These are phyloP conservation scores for Himalopsyche anomala DNA, from an alignment of 2,888 invertebrate genomes.

Conservation along the genomic window DNA sequence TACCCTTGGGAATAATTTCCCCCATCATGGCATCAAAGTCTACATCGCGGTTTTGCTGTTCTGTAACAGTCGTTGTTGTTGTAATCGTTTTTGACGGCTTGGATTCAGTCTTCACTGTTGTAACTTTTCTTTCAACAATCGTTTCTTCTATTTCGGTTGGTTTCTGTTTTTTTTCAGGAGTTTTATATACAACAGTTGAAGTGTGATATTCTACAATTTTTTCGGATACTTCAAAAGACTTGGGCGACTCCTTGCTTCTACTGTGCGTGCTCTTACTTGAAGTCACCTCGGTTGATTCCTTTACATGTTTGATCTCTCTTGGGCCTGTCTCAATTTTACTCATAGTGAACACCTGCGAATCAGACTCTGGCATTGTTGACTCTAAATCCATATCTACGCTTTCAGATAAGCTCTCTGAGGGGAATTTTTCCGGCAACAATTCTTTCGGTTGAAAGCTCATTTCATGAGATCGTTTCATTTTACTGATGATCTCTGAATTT, in stretches of 20 bases:
- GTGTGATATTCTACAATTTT: constrained; percentile 66
- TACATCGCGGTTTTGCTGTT: constrained; percentile 46
- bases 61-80: constrained; percentile 66
- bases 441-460: constrained; percentile 89
- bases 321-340: constrained; percentile 65
- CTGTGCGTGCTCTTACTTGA: constrained; percentile 48
- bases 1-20: constrained; percentile 73
- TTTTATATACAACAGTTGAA: constrained; percentile 77
- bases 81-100: constrained; percentile 58
- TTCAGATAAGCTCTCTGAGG: constrained; percentile 72
- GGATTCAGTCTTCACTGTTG: constrained; percentile 60
- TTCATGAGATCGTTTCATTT: constrained; percentile 93
- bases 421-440: constrained; percentile 75
- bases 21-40: constrained; percentile 68
- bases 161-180: constrained; percentile 68
- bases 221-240: constrained; percentile 63
- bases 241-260: constrained; percentile 59
- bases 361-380: constrained; percentile 62
- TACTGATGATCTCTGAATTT: constrained; percentile 78
- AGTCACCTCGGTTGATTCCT: constrained; percentile 58
- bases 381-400: constrained; percentile 69
- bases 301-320: constrained; percentile 61
- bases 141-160: constrained; percentile 63
- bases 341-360: constrained; percentile 65
- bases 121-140: constrained; percentile 62